Conservation (phyloP, 30 jellyfish, hydroid and myxozoan species). For the Mastigias papua region DNA sequence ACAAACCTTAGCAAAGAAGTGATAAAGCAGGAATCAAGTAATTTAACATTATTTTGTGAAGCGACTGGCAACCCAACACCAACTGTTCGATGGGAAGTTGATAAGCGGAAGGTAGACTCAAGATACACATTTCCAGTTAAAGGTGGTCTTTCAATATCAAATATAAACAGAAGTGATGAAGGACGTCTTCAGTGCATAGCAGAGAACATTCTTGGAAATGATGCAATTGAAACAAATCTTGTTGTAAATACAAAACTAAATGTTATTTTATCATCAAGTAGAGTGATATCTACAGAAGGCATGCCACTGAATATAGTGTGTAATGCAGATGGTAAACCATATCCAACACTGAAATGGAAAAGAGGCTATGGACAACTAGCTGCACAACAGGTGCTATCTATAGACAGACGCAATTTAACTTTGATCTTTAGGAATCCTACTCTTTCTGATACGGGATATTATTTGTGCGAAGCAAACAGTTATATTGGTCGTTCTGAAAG, state of each 20-base stretch:
- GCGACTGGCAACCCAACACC: slow-evolving; percentile 48
- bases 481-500: background rate
- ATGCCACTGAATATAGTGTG: slow-evolving; percentile 2
- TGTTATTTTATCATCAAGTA: slow-evolving; percentile 1
- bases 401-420: background rate
- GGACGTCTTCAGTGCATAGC: slow-evolving; percentile 35
- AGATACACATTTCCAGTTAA: slow-evolving; percentile 22
- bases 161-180: slow-evolving; percentile 1
- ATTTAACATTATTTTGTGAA: slow-evolving; percentile 25
- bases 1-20: background rate
- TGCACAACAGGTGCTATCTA: slow-evolving; percentile 15
- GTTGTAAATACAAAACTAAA: slow-evolving; percentile 43
- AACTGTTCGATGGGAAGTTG: slow-evolving; percentile 20
- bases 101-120: slow-evolving; percentile 7
- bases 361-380: background rate
- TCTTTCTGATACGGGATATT: background rate
- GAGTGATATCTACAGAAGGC: slow-evolving; percentile 8
- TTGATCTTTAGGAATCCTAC: background rate
- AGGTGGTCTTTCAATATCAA: slow-evolving; percentile 26
- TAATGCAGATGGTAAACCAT: slow-evolving; percentile 41
- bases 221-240: slow-evolving; percentile 5
- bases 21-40: background rate
- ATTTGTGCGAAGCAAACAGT: slow-evolving; percentile 28
- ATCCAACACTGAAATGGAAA: slow-evolving; percentile 30
- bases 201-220: slow-evolving; percentile 43